These are phyloP conservation scores for Pseudococcus longispinus DNA, from an alignment of 2,888 invertebrate species.

Conservation along the genomic window DNA sequence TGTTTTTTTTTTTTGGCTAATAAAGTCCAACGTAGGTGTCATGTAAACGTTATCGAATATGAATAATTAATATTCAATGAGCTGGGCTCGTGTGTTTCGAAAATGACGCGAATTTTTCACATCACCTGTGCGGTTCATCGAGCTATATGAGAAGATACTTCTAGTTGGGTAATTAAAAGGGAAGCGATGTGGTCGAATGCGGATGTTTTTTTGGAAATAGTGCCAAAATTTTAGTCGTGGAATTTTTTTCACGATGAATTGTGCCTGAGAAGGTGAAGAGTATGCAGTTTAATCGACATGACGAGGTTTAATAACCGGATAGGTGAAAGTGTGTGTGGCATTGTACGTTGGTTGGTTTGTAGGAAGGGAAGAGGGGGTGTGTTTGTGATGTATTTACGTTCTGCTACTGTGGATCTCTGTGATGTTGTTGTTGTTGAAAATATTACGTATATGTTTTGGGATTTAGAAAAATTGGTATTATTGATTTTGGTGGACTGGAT, in stretches of 20 bases:
- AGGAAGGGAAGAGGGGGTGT: background rate
- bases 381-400: background rate
- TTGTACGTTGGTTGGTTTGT: background rate
- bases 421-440: background rate
- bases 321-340: background rate
- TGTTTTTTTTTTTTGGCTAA: background rate
- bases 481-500: too few species aligned
- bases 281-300: background rate
- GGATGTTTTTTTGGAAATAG: background rate
- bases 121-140: background rate
- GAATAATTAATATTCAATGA: conserved; percentile 36
- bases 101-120: background rate
- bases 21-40: conserved; percentile 18
- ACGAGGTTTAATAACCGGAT: background rate
- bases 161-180: background rate
- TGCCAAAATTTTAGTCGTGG: background rate
- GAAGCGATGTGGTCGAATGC: background rate
- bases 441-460: background rate
- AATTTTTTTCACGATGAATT: background rate
- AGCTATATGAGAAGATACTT: background rate
- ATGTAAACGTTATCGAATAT: background rate
- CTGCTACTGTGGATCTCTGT: too few species aligned
- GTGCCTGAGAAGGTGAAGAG: background rate
- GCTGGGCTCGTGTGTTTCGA: background rate
- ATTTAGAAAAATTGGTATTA: too few species aligned